Evolutionary conservation across 2,113 vertebrate genomes (phyloP).

Genomic region (Herpetotheres cachinnans): DNA sequence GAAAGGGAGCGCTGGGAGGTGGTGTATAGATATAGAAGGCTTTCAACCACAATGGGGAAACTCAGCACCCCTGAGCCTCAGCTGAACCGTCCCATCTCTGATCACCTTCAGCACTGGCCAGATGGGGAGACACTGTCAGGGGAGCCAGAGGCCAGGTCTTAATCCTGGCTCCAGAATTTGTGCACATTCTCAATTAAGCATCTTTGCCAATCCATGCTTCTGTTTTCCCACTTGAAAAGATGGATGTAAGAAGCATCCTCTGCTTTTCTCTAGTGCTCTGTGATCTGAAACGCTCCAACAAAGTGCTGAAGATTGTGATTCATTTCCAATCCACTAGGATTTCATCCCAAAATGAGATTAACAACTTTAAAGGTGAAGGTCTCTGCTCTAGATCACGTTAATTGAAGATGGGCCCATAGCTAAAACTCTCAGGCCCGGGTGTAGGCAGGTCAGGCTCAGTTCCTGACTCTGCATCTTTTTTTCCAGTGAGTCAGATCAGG

Average conservation of each 20-base stretch:
- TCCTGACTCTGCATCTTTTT: background rate
- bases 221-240: background rate
- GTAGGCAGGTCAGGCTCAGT: background rate
- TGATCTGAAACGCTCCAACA: background rate
- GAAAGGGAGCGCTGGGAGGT: background rate
- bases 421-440: background rate
- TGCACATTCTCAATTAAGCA: background rate
- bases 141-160: background rate
- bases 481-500: background rate
- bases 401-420: background rate
- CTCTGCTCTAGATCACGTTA: background rate
- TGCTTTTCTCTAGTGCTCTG: background rate
- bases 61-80: no score
- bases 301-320: background rate
- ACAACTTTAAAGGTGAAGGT: background rate
- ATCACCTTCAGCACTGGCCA: background rate
- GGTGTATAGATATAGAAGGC: background rate
- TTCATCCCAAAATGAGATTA: background rate
- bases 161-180: background rate
- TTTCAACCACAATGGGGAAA: background rate
- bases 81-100: background rate
- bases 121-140: background rate
- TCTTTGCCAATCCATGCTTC: background rate
- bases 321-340: background rate
- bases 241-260: background rate